Evolutionary conservation across 2,797 vertebrate species (phyloP).

Genomic region (Hippoglossus hippoglossus): DNA sequence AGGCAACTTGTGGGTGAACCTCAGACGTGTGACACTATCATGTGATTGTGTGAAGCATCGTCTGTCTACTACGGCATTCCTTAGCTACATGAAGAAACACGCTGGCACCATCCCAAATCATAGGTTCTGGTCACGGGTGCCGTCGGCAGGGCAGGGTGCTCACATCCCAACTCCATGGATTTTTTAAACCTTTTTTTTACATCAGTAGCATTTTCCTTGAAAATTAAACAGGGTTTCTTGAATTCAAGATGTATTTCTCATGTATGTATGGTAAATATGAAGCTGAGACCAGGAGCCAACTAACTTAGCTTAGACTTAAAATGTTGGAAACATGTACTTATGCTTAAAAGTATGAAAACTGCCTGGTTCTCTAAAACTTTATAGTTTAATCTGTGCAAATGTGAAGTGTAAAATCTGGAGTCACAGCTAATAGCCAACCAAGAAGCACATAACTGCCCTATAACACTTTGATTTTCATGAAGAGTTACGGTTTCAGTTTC

Average conservation of each 20-base stretch:
- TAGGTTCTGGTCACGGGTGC: conserved; percentile 15
- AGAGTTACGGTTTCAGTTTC: no score
- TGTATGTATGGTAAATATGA: conserved; percentile 7
- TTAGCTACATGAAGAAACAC: conserved; percentile 4
- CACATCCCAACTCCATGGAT: background rate
- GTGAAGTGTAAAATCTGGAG: background rate
- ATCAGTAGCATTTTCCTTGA: background rate
- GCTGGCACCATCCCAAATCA: conserved; percentile 14
- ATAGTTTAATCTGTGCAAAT: no score
- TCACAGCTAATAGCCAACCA: background rate
- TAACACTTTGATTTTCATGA: background rate
- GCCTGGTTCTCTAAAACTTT: no score
- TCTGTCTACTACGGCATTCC: conserved; percentile 5
- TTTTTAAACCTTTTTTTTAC: background rate
- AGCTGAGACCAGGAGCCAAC: background rate
- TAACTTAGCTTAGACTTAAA: no score
- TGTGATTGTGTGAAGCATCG: conserved; percentile 4
- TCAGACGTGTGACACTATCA: conserved; percentile 1
- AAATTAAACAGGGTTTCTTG: background rate
- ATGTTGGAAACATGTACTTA: no score
- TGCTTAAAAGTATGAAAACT: no score
- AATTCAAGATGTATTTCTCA: conserved; percentile 13
- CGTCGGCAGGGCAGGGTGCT: background rate
- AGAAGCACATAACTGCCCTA: background rate
- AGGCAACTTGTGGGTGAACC: conserved; percentile 1